phyloP scores from a whole-genome alignment of 2,797 vertebrate genomes.

The Gymnoscopelus microlampas region DNA sequence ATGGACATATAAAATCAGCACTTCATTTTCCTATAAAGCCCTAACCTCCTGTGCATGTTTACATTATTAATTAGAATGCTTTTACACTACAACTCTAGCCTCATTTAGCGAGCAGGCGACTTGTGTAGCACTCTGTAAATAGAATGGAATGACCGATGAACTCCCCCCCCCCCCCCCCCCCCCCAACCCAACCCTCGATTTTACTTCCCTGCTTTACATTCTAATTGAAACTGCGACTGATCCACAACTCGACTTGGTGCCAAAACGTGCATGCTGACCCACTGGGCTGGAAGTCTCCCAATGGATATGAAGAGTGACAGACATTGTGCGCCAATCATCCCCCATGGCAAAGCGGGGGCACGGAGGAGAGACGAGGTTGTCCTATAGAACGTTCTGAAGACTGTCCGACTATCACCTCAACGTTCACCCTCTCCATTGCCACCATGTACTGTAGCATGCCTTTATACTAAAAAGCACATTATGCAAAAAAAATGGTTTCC shows the following conservation, averaged over 20 bases:
- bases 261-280: conserved; percentile 5
- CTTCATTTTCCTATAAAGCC: neutral
- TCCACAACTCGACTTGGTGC: neutral
- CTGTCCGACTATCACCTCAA: neutral
- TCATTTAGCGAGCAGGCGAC: conserved; percentile 41
- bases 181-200: too few species aligned
- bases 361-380: conserved; percentile 23
- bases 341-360: neutral
- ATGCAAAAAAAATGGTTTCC: conserved; percentile 47
- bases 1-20: conserved; percentile 13
- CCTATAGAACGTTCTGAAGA: conserved; percentile 1
- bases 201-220: conserved; percentile 4
- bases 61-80: conserved; percentile 61
- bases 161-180: too few species aligned
- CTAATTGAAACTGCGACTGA: conserved; percentile 10
- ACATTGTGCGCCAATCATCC: conserved; percentile 25
- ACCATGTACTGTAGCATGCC: conserved; percentile 63
- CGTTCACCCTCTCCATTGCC: conserved; percentile 8
- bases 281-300: neutral
- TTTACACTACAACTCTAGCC: conserved; percentile 37
- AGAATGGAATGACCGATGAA: conserved; percentile 3
- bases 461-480: conserved; percentile 58
- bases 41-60: conserved; percentile 66
- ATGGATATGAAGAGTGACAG: neutral
- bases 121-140: conserved; percentile 59